Base-by-base conservation (phyloP, 2,797 vertebrate species). In the Scolopax bukidnonensis region DNA sequence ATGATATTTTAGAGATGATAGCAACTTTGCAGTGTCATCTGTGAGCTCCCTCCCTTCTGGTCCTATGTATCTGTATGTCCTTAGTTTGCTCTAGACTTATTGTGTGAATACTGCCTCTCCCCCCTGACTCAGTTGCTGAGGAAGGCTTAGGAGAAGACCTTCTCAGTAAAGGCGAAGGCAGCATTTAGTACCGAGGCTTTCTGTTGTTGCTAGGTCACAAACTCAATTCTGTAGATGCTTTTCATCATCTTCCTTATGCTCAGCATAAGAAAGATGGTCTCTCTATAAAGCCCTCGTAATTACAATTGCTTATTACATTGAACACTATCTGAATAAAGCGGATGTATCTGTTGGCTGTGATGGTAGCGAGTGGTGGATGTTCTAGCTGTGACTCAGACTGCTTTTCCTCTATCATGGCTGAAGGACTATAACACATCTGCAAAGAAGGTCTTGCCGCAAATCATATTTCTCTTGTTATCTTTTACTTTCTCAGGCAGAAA, bases 41-140 rank as follows among this genome's bases (percentile, higher is more conserved):
- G 4, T 51, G 61, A 78, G 21, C 54, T 53, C 15, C 6, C 10
- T 80, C 25, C n/a, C 17, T 78, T 59, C 23, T 89, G 19, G 40
- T 71, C 19, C 36, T 10, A 0, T 30, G 12, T 36, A 14, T 33
- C 20, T 84, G 7, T 43, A 8, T 53, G 12, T 30, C 54, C 59
- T 57, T 59, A 76, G 4, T 24, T 77, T 70, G 8, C 41, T 69
- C 87, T 76, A 53, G 36, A 32, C 40, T 70, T 53, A 30, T 14
- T 1, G 0, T 43, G 47, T 4, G 16, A 54, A 11, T 12, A 38
- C 23, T 21, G 9, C 25, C 7, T 65, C 2, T 56, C 6, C 36
- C 10, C 11, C 6, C 36, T 47, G 25, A 11, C 14, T 45, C 28
- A 8, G 12, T 23, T 71, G 36, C 13, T 90, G 33, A 56, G 48